Evolutionary conservation across 2,113 vertebrate species (phyloP).

Genomic region (Nannobrachium achirus): DNA sequence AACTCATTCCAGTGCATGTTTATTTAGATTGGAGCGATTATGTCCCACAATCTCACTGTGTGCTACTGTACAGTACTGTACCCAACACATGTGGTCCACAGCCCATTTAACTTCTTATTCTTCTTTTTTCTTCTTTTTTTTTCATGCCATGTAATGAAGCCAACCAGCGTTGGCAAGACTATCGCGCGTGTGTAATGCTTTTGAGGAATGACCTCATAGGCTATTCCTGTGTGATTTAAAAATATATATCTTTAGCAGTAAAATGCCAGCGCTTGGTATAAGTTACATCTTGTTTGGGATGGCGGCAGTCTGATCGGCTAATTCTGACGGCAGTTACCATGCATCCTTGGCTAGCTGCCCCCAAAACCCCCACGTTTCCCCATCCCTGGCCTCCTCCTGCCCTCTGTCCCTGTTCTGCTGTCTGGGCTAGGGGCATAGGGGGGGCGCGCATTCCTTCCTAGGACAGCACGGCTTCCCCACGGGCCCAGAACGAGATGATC

Average conservation of each 20-base stretch:
- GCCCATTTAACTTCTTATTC: conserved; percentile 27
- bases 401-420: conserved; percentile 4
- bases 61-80: conserved; percentile 28
- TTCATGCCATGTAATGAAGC: conserved; percentile 34
- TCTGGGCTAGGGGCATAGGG: not conserved
- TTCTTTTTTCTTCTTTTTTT: conserved; percentile 12
- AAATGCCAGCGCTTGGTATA: conserved; percentile 62
- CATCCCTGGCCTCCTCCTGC: not conserved
- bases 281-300: conserved; percentile 63
- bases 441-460: conserved; percentile 35
- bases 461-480: conserved; percentile 5
- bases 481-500: conserved; percentile 17
- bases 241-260: conserved; percentile 28
- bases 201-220: conserved; percentile 70
- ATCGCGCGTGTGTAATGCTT: conserved; percentile 43
- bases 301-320: conserved; percentile 66
- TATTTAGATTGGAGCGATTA: conserved; percentile 37
- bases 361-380: not conserved
- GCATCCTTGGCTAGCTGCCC: conserved; percentile 24
- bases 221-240: conserved; percentile 58
- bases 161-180: conserved; percentile 35
- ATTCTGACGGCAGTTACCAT: conserved; percentile 75
- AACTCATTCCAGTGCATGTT: not conserved
- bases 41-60: conserved; percentile 21
- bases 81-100: conserved; percentile 51